These are phyloP conservation scores for Sepiola atlantica DNA, from an alignment of 2,888 invertebrate genomes.

Conservation along the genomic window DNA sequence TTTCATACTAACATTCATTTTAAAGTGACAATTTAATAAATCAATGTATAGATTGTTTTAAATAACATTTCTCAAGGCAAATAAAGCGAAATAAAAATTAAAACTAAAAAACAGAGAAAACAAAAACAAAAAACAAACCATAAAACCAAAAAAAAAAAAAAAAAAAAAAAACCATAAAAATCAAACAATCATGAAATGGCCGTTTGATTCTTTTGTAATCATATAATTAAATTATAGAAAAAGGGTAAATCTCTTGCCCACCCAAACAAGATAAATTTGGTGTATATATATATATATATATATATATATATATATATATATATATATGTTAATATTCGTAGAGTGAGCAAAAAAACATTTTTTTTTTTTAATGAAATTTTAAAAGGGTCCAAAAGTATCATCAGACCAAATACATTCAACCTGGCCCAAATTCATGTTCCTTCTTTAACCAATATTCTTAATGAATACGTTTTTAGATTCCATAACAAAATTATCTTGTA, in stretches of 20 bases:
- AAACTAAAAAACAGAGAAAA: neutral
- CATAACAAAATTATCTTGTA: neutral
- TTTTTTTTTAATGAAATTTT: neutral
- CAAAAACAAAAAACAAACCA: neutral
- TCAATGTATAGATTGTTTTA: neutral
- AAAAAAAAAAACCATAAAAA: neutral
- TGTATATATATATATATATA: neutral
- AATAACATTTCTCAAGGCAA: neutral
- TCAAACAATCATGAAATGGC: neutral
- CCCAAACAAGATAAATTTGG: neutral
- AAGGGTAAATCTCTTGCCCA: neutral
- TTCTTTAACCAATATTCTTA: neutral
- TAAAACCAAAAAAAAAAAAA: neutral
- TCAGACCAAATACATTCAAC: slow-evolving; percentile 6
- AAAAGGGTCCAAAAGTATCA: neutral
- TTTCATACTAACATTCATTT: neutral
- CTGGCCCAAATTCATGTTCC: neutral
- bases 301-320: neutral
- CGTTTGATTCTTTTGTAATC: neutral
- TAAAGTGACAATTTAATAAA: neutral
- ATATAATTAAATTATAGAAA: neutral
- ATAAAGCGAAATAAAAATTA: neutral
- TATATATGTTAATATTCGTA: neutral
- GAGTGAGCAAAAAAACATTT: neutral
- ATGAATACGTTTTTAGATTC: neutral